Conservation (phyloP, 1,140 invertebrate genomes). For the Brachionus asplanchnoidis region DNA sequence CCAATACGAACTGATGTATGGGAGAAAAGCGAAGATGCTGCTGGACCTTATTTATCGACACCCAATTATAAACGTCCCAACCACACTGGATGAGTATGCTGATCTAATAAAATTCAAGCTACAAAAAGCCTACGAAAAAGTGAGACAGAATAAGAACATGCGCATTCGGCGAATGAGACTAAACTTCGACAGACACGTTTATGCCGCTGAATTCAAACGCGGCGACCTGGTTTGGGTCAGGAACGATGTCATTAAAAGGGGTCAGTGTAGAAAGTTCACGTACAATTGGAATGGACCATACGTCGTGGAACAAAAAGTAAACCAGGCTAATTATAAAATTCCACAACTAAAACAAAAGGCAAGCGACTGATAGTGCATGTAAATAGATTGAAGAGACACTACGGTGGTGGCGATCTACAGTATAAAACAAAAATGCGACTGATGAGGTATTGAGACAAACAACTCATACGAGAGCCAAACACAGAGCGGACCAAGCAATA, state of each 20-base stretch:
- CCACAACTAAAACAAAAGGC: neutral
- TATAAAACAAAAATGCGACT: no score
- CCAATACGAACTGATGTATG: conserved; percentile 5
- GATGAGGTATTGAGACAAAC: no score
- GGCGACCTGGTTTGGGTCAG: no score
- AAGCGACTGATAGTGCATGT: neutral
- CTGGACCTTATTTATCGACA: neutral
- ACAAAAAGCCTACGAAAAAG: neutral
- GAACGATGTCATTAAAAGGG: neutral
- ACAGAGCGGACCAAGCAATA: no score
- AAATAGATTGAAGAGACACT: neutral
- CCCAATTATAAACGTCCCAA: neutral
- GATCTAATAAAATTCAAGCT: neutral
- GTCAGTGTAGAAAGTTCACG: neutral
- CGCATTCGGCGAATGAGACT: neutral
- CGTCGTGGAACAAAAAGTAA: neutral
- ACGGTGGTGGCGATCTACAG: neutral
- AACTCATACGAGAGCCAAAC: no score
- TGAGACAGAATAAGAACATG: neutral
- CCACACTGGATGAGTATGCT: neutral
- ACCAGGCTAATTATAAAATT: neutral
- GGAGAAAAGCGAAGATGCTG: neutral
- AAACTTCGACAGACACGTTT: no score
- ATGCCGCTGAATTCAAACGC: no score
- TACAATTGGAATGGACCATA: neutral